Evolutionary conservation across 2,888 invertebrate species (phyloP), one percentile per base, ranked within the genome.

Genomic region (Apotomis capreana): DNA sequence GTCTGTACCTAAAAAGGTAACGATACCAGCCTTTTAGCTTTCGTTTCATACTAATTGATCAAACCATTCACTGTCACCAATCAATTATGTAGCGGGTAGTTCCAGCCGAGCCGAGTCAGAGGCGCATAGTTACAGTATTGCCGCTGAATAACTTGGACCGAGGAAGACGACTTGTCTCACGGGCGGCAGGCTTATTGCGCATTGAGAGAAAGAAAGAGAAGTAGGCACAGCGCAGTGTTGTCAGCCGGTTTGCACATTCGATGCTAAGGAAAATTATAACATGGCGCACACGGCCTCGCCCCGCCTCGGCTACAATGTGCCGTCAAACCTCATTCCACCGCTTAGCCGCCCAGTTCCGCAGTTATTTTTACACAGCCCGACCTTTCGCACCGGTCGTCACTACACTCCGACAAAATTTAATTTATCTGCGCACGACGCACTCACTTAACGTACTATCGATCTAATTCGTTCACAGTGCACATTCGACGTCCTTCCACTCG

Each of bases 361-460:
- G 92, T 92, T 93, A 93, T 93, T 92, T 93, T 92, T 93, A 93
- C 93, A 92, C 92, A 90, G 89, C 84, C 90, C 92, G 91, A 92
- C 92, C 92, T 92, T 92, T 92, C 91, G 92, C 92, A 93, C 91
- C 92, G 90, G 87, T 91, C 89, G 89, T 90, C 90, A 92, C 90
- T 87, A 87, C 91, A 92, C 91, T 91, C 87, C 86, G 86, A 83
- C 84, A 84, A 83, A 84, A 86, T 81, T 79, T 83, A 83, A 84
- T 87, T 85, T 83, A 83, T 86, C 83, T 84, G 83, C 80, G 81
- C 90, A 88, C 88, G 81, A 83, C 83, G 85, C 91, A 92, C 91
- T 87, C 92, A 91, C 90, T 79, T 78, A 76, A 79, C n/a, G n/a
- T 84, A 85, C 80, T 80, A 84, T 79, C 75, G 78, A 79, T 81